These are phyloP conservation scores for Bugulina stolonifera DNA, from an alignment of 2,888 invertebrate species.

Conservation along the genomic window DNA sequence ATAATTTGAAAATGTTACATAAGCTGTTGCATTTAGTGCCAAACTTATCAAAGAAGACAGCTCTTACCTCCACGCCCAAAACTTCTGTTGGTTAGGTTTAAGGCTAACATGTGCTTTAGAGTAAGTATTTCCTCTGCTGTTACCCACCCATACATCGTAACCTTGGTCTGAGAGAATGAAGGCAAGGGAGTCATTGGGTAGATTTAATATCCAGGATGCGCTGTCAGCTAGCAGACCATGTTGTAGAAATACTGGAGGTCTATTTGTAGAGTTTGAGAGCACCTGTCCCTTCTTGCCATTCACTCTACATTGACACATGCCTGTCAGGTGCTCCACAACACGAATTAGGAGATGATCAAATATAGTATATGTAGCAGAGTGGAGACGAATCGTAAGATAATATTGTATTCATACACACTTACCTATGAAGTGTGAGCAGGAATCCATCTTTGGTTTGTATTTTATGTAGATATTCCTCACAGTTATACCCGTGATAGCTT, in stretches of 20 bases:
- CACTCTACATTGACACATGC: no score
- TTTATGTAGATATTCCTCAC: slow-evolving; percentile 37
- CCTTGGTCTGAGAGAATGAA: slow-evolving; percentile 56
- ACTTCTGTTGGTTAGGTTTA: slow-evolving; percentile 58
- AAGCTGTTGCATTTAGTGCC: no score
- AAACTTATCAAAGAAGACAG: no score
- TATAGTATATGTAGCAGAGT: no score
- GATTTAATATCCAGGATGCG: slow-evolving; percentile 70
- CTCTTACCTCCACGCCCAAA: slow-evolving; percentile 68
- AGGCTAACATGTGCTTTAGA: slow-evolving; percentile 62
- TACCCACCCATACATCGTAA: slow-evolving; percentile 74
- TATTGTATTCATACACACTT: no score
- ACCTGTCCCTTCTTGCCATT: slow-evolving; percentile 7
- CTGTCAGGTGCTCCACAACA: no score
- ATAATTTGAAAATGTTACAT: no score
- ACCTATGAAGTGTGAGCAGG: slow-evolving; percentile 72
- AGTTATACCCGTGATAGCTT: slow-evolving; percentile 51
- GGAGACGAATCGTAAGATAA: no score
- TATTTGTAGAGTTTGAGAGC: background rate
- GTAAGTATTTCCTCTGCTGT: slow-evolving; percentile 75
- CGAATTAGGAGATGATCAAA: no score
- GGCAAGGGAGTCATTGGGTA: slow-evolving; percentile 66
- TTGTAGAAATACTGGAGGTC: slow-evolving; percentile 49
- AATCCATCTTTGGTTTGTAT: slow-evolving; percentile 72
- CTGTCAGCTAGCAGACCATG: slow-evolving; percentile 71